Conservation (phyloP, 2,888 invertebrate species). For the Harpagoxenus sublaevis region DNA sequence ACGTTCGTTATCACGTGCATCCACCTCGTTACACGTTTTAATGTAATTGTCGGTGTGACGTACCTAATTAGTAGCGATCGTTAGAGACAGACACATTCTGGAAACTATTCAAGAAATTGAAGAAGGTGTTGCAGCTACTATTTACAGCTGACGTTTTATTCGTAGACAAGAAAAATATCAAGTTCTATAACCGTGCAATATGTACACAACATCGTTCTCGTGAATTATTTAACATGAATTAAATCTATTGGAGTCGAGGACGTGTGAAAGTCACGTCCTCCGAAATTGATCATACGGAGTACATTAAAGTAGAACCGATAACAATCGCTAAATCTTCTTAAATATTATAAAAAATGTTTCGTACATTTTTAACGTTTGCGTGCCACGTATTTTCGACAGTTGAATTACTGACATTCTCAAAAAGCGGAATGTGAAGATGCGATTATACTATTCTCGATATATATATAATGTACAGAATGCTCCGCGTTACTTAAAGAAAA, state of each 20-base stretch:
- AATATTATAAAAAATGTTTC: background rate
- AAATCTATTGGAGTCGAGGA: background rate
- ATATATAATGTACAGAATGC: too few relatives aligned
- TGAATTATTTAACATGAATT: background rate
- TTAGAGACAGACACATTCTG: background rate
- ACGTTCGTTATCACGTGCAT: background rate
- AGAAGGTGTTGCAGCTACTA: background rate
- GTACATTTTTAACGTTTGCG: too few relatives aligned
- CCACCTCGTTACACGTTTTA: background rate
- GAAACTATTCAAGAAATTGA: slow-evolving; percentile 9
- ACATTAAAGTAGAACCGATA: background rate
- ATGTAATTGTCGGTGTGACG: background rate
- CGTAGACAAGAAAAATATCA: background rate
- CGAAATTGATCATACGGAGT: background rate
- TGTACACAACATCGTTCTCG: background rate
- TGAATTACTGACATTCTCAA: too few relatives aligned
- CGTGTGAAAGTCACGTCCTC: background rate
- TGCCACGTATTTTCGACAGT: too few relatives aligned
- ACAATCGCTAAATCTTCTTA: background rate
- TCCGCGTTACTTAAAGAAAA: too few relatives aligned
- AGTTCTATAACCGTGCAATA: background rate
- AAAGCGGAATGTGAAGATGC: too few relatives aligned
- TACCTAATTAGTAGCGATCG: background rate
- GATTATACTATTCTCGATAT: too few relatives aligned
- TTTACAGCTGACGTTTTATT: background rate